phyloP scores from a whole-genome alignment of 2,797 vertebrate genomes.

The Huso huso region DNA sequence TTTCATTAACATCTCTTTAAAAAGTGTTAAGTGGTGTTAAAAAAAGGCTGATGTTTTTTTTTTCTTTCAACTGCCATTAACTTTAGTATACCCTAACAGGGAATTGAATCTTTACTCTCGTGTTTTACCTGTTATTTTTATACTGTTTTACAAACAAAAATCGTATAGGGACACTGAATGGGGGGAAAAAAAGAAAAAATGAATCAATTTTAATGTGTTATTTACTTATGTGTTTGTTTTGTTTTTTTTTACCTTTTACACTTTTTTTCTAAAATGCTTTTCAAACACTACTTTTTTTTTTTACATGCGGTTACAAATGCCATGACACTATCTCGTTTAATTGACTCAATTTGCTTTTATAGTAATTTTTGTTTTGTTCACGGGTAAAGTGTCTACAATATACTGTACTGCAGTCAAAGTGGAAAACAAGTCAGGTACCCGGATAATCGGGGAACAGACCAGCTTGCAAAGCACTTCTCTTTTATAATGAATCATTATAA shows the following conservation, averaged over 20 bases:
- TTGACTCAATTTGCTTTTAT: conserved; percentile 1
- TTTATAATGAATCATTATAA: too few species aligned
- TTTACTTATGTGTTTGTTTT: not conserved
- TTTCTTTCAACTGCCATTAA: too few species aligned
- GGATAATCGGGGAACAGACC: too few species aligned
- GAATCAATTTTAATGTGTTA: too few species aligned
- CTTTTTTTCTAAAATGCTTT: conserved; percentile 1
- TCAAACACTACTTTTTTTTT: not conserved
- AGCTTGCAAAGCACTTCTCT: too few species aligned
- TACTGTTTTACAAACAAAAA: not conserved
- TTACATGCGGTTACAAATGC: conserved; percentile 28
- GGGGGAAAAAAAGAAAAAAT: not conserved
- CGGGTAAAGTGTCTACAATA: conserved; percentile 34
- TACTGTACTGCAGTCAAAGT: conserved; percentile 23
- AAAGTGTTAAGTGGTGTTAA: too few species aligned
- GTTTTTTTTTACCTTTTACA: not conserved
- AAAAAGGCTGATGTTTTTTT: too few species aligned
- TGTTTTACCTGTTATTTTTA: not conserved
- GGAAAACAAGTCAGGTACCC: too few species aligned
- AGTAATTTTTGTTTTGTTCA: conserved; percentile 31
- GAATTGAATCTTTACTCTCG: too few species aligned
- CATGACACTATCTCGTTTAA: conserved; percentile 34
- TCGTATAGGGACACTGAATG: not conserved
- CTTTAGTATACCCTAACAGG: too few species aligned
- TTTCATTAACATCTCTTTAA: too few species aligned